Conservation (phyloP, 2,888 invertebrate genomes). For the Campoletis raptor region DNA sequence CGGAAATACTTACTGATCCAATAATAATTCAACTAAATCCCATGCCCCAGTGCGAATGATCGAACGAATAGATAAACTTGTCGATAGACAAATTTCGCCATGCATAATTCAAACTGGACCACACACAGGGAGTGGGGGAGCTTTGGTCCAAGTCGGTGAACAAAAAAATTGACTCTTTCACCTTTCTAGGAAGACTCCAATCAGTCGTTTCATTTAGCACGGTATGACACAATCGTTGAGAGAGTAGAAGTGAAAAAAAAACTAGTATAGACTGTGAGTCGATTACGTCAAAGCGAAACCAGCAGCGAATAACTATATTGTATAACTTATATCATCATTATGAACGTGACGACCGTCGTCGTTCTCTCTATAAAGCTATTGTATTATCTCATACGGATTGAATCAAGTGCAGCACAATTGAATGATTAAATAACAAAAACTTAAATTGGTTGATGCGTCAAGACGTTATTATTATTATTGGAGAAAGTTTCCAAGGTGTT, state of each 20-base stretch:
- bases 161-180: constrained; percentile 47
- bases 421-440: background rate
- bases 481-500: background rate
- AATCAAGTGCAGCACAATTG: background rate
- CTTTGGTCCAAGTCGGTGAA: background rate
- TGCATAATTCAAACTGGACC: background rate
- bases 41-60: background rate
- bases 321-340: constrained; percentile 70
- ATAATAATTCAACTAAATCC: background rate
- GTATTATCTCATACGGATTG: background rate
- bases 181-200: constrained; percentile 46
- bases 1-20: background rate
- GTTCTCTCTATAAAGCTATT: background rate
- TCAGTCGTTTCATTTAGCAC: constrained; percentile 36
- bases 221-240: constrained; percentile 64
- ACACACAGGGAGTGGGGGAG: background rate
- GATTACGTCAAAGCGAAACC: constrained; percentile 79
- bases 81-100: background rate
- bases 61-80: background rate
- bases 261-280: constrained; percentile 47
- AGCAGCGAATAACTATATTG: constrained; percentile 67
- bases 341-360: constrained; percentile 35
- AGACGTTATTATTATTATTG: background rate
- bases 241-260: constrained; percentile 38
- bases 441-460: background rate